Percentiles rank a stretch among this genome's conserved stretches.
Conservation (phyloP, 1,140 invertebrate genomes). For the Carposina sasakii region DNA sequence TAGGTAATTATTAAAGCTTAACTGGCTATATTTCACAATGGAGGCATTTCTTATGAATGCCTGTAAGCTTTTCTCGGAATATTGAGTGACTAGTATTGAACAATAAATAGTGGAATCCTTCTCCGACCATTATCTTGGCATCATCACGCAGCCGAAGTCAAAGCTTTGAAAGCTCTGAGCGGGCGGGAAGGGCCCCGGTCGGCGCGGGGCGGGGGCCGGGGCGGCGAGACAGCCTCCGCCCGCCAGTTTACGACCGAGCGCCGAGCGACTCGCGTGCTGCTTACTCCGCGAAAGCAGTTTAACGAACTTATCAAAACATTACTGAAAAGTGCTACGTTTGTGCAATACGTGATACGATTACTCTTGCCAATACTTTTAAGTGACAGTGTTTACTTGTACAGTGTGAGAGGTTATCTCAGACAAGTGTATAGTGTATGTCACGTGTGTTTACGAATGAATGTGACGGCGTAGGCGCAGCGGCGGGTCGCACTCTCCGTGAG, state of each 20-base stretch:
- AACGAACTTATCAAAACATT: conserved; percentile 45
- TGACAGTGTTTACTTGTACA: conserved; percentile 12
- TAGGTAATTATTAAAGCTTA: too few species aligned
- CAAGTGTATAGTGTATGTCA: conserved; percentile 57
- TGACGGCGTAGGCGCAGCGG: conserved; percentile 64
- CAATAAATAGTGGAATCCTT: conserved; percentile 68
- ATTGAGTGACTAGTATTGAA: conserved; percentile 43
- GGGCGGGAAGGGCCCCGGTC: conserved; percentile 37
- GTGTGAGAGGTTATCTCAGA: conserved; percentile 14
- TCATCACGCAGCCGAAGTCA: conserved; percentile 55
- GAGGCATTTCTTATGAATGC: too few species aligned
- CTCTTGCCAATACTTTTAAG: conserved; percentile 23
- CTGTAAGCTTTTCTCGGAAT: conserved; percentile 39
- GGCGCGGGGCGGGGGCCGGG: conserved; percentile 46
- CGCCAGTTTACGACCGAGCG: conserved; percentile 58
- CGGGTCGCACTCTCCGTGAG: conserved; percentile 64
- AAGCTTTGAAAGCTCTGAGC: conserved; percentile 56
- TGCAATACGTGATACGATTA: conserved; percentile 26
- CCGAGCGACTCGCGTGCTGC: conserved; percentile 49
- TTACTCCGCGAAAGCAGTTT: conserved; percentile 21
- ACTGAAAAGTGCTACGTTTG: conserved; percentile 45
- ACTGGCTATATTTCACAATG: too few species aligned
- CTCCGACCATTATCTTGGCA: conserved; percentile 63
- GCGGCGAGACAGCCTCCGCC: conserved; percentile 60
- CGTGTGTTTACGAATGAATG: conserved; percentile 69